Evolutionary conservation across 2,113 vertebrate species (phyloP), one percentile per base, ranked within the genome.

Genomic region (Chlamydotis undulata): DNA sequence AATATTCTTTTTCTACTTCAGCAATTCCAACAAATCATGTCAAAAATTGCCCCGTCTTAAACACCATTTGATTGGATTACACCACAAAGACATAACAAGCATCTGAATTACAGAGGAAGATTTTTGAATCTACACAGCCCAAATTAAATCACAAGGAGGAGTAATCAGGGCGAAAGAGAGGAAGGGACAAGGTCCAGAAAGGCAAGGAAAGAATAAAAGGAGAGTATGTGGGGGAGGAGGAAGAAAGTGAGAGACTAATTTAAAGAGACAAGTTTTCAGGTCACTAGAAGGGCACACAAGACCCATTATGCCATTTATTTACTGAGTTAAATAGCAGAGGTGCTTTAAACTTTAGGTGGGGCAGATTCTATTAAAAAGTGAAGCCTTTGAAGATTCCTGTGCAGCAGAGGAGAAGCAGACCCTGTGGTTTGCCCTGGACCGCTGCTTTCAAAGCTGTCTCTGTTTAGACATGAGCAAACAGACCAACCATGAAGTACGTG

Each of bases 251-350:
- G 69, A 24, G 23, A 68, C 56, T 95, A 52, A 96, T 93, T 92
- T 88, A 88, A 87, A 92, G 68, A 96, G 95, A 94, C 96, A 96
- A 67, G 83, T 81, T 94, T 90, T 95, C 92, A 89, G 95, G 94
- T 96, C 94, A 92, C 78, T 89, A 95, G 86, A 78, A 89, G 80
- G 83, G 73, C 90, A 95, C 86, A 59, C 77, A 69, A 69, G 80
- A 37, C 53, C 86, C 83, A 93, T 92, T 94, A 71, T 70, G 85
- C 94, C 83, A 68, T 88, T 84, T 90, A 96, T 93, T 93, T 80
- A 88, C 85, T 14, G 43, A 95, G 73, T 12, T 45, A 65, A 94
- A 82, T 9, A 61, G 76, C 90, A 93, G 33, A 95, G 92, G 75
- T 19, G 2, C 61, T 95, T 95, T 81, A 89, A 93, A 78, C 83